Evolutionary conservation across 2,888 invertebrate genomes (phyloP), one percentile per base, ranked within the genome.

Genomic region (Dioctria rufipes): DNA sequence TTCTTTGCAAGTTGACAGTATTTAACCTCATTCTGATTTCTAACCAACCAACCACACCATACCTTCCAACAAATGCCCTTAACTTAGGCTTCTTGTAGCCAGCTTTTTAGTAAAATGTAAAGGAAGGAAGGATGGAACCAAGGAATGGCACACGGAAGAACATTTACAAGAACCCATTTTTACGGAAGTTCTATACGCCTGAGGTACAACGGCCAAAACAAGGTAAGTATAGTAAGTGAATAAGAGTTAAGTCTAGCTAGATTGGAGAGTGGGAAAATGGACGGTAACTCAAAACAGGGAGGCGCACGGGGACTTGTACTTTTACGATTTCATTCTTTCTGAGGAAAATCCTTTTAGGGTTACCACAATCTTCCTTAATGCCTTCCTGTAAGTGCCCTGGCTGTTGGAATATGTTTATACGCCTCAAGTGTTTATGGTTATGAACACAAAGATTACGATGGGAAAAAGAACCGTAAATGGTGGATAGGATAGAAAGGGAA

Each of bases 361-460:
- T 77, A 63, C 63, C 77, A 49, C 77, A 77, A 77, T 77, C 63
- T 77, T 46, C 77, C 49, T 77, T 77, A 77, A 77, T 77, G 77
- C 63, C 40, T 40, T 39, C 49, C 49, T 49, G 77, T 77, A 77
- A 77, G 77, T 77, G 77, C 54, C 63, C 61, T 49, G 39, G 61
- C 49, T 77, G 49, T n/a, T 77, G 51, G 77, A 77, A 77, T 77
- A 77, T 77, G 77, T 63, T 77, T 77, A 77, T 77, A 49, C 63
- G 77, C 77, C 77, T 61, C 63, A 77, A 77, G 63, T 63, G 77
- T 77, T 77, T 77, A 77, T 77, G 77, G 77, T 77, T 61, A 77
- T 77, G 77, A 63, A 63, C 61, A 77, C 46, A 61, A 37, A 42
- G 46, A 46, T 77, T 77, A 49, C 37, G 77, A 49, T 4, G 25